Conservation (phyloP, 2,888 invertebrate species). For the Leucophenga maculata region DNA sequence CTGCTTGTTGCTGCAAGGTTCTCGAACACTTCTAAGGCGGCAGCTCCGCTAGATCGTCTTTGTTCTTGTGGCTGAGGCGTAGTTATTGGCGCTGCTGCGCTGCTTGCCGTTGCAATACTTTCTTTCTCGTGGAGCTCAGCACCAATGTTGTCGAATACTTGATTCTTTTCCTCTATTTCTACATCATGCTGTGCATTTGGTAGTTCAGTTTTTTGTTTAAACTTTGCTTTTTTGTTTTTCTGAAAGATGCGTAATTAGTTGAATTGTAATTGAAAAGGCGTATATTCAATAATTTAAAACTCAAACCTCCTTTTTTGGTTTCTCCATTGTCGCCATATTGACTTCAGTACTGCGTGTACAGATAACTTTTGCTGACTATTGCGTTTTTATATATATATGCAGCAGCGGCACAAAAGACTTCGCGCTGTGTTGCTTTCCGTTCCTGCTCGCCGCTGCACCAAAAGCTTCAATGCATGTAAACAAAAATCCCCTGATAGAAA, state of each 20-base stretch:
- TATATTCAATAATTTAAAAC: neutral
- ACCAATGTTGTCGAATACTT: slow-evolving; percentile 19
- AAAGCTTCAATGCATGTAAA: neutral
- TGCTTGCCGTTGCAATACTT: slow-evolving; percentile 40
- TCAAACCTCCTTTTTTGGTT: slow-evolving; percentile 66
- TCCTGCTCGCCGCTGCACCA: no score
- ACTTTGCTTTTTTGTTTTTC: slow-evolving; percentile 56
- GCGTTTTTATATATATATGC: slow-evolving; percentile 8
- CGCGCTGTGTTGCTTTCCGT: no score
- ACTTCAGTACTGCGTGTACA: slow-evolving; percentile 10
- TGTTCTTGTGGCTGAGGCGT: neutral
- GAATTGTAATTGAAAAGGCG: neutral
- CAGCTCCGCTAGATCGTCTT: slow-evolving; percentile 3
- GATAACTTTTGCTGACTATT: slow-evolving; percentile 41
- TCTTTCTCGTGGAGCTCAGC: no score
- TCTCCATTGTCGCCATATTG: slow-evolving; percentile 70
- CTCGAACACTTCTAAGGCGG: slow-evolving; percentile 26
- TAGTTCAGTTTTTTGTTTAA: slow-evolving; percentile 24
- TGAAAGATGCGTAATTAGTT: slow-evolving; percentile 26
- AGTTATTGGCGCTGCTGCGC: neutral
- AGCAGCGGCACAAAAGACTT: no score
- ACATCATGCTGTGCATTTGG: slow-evolving; percentile 39
- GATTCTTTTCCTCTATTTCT: slow-evolving; percentile 18
- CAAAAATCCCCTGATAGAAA: slow-evolving; percentile 2
- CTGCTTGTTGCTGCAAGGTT: slow-evolving; percentile 18